A percentile compares a stretch with the other conserved stretches of the same genome.
Conservation (phyloP, 2,888 invertebrate species). For the Harpalus rufipes region DNA sequence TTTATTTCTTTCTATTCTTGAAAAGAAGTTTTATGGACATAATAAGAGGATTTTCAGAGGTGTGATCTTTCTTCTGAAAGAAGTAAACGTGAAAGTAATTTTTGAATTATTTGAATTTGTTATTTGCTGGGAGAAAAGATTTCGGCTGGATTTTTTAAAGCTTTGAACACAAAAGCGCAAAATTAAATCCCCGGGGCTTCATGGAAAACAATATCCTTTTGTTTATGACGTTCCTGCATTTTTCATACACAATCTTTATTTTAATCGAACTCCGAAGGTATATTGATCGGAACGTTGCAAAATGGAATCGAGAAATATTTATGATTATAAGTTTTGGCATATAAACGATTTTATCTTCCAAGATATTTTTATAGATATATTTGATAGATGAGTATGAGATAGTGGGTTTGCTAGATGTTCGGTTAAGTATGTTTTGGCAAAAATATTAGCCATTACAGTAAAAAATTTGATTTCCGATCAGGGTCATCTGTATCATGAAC, state of each 20-base stretch:
- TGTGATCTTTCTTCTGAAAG: constrained; percentile 46
- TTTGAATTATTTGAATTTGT: constrained; percentile 48
- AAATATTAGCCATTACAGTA: no score
- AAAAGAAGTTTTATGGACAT: constrained; percentile 59
- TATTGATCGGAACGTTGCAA: neutral
- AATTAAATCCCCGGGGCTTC: constrained; percentile 3
- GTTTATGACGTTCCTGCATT: neutral
- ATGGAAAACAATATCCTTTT: neutral
- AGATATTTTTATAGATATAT: no score
- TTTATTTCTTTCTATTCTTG: constrained; percentile 49
- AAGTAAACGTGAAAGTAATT: constrained; percentile 49
- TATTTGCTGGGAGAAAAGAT: neutral
- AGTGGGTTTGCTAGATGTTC: no score
- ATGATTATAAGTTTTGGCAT: constrained; percentile 3
- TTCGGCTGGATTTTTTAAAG: constrained; percentile 3
- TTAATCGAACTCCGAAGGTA: neutral
- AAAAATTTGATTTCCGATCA: no score
- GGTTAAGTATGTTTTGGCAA: no score
- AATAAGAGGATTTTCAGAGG: constrained; percentile 52
- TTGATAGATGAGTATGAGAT: no score
- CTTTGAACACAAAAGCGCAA: neutral
- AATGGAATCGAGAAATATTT: neutral
- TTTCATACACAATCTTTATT: constrained; percentile 12
- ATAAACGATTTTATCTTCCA: neutral
- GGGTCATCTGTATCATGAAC: no score